These are phyloP conservation scores for Zaprionus lachaisei DNA, from an alignment of 1,140 invertebrate species.

Conservation along the genomic window DNA sequence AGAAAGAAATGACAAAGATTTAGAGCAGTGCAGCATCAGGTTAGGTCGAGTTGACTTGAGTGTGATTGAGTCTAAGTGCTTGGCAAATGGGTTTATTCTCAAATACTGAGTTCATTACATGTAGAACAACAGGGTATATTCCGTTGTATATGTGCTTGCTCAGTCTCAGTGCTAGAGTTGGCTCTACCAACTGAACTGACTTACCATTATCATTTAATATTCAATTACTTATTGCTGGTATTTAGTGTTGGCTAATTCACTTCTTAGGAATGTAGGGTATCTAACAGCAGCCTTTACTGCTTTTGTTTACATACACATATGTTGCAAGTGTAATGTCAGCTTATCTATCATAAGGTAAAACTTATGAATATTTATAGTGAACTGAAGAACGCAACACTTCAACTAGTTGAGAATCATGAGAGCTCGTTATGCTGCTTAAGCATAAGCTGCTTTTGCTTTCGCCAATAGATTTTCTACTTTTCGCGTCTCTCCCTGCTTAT, in stretches of 20 bases:
- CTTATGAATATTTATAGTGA: not conserved
- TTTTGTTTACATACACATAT: not conserved
- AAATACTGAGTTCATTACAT: too few species aligned
- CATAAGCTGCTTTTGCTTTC: not conserved
- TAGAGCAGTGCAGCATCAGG: conserved; percentile 15
- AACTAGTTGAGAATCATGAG: not conserved
- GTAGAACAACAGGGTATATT: not conserved
- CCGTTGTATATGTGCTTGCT: too few species aligned
- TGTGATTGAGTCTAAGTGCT: conserved; percentile 7
- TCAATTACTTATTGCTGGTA: too few species aligned
- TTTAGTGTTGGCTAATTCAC: too few species aligned
- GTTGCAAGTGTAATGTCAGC: not conserved
- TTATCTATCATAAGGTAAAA: not conserved
- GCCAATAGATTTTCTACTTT: not conserved
- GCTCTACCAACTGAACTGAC: too few species aligned
- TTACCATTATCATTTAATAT: too few species aligned
- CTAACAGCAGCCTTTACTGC: not conserved
- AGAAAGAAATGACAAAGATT: conserved; percentile 23
- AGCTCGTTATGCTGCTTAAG: not conserved
- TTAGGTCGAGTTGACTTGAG: conserved; percentile 13
- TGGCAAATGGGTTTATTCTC: not conserved
- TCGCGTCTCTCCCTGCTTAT: not conserved
- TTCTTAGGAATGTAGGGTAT: not conserved
- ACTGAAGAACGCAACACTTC: not conserved
- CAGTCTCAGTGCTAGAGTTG: too few species aligned